Evolutionary conservation across 2,888 invertebrate species (phyloP).

Genomic region (Plagodis dolabraria): DNA sequence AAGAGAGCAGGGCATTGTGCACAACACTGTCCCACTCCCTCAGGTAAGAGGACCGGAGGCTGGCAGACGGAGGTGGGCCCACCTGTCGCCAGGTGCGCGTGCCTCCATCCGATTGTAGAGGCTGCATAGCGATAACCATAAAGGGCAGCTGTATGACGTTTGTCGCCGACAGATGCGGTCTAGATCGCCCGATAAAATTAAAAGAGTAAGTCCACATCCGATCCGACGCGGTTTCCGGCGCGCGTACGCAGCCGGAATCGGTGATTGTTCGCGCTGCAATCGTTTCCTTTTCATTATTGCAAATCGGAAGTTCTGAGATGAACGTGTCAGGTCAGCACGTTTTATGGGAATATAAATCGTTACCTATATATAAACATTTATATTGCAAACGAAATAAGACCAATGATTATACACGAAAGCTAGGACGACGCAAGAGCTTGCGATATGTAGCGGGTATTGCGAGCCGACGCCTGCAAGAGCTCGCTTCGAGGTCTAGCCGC

Average conservation of each 20-base stretch:
- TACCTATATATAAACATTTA: neutral
- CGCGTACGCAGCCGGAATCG: constrained; percentile 70
- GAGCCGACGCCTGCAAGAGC: constrained; percentile 45
- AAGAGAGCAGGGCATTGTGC: constrained; percentile 30
- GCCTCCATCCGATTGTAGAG: constrained; percentile 46
- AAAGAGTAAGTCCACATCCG: constrained; percentile 79
- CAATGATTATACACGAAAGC: constrained; percentile 70
- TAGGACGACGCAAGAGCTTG: constrained; percentile 78
- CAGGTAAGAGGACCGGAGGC: constrained; percentile 33
- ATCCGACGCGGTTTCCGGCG: constrained; percentile 74
- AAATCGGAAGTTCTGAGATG: constrained; percentile 71
- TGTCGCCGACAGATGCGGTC: constrained; percentile 81
- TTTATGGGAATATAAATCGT: constrained; percentile 37
- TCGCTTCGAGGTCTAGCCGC: constrained; percentile 57
- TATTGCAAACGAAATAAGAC: constrained; percentile 47
- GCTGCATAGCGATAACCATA: constrained; percentile 66
- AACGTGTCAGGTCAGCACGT: constrained; percentile 38
- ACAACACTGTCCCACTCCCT: constrained; percentile 4
- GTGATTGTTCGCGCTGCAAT: constrained; percentile 75
- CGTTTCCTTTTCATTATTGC: constrained; percentile 76
- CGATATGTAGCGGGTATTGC: constrained; percentile 77
- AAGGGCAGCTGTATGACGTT: constrained; percentile 74
- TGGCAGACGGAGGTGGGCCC: constrained; percentile 36
- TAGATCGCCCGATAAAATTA: constrained; percentile 78
- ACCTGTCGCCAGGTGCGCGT: constrained; percentile 80